Evolutionary conservation across 2,888 invertebrate genomes (phyloP).

Genomic region (Gnatocerus cornutus): DNA sequence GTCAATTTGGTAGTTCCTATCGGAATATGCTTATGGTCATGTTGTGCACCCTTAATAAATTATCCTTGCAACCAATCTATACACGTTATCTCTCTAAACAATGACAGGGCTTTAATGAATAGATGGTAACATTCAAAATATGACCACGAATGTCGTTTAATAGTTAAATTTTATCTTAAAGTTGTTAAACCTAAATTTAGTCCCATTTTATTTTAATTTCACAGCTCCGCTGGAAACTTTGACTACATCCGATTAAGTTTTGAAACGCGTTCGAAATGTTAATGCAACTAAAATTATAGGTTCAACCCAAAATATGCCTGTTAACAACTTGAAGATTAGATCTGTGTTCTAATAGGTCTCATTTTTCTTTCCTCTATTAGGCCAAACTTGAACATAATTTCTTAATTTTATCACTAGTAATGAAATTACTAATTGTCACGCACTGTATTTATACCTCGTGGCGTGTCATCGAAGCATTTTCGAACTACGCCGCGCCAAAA

Average conservation of each 20-base stretch:
- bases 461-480: constrained; percentile 19
- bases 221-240: too few species aligned
- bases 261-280: too few species aligned
- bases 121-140: not conserved
- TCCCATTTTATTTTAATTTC: too few species aligned
- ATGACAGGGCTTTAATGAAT: constrained; percentile 3
- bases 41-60: constrained; percentile 7
- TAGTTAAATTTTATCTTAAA: too few species aligned
- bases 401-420: constrained; percentile 8
- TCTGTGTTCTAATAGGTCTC: not conserved
- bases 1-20: not conserved
- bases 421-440: constrained; percentile 22
- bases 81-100: not conserved
- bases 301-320: too few species aligned
- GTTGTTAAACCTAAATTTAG: too few species aligned
- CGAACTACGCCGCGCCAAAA: not conserved
- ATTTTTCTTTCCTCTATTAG: constrained; percentile 1
- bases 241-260: too few species aligned
- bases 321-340: too few species aligned
- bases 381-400: constrained; percentile 9
- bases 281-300: too few species aligned
- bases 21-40: not conserved
- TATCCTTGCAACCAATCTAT: not conserved
- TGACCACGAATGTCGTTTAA: not conserved
- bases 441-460: constrained; percentile 12